A percentile compares a stretch with the other conserved stretches of the same genome.
phyloP scores from a whole-genome alignment of 2,113 vertebrate species.

The Lathamus discolor region DNA sequence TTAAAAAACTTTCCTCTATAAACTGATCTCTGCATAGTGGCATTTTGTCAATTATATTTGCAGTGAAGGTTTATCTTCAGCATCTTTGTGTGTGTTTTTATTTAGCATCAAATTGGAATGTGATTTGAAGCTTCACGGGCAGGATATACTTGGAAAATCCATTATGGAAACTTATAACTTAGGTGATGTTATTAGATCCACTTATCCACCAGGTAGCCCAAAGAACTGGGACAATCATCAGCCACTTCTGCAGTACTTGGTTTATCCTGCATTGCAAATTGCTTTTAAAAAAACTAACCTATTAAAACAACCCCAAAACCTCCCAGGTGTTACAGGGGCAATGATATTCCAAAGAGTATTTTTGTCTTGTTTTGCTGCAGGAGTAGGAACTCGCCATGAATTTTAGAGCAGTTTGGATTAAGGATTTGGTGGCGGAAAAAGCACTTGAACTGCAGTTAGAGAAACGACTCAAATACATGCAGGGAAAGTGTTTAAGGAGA shows the following conservation, averaged over 20 bases:
- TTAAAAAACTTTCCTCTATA: background rate
- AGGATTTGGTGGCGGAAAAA: rapidly evolving
- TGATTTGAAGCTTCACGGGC: background rate
- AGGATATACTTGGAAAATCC: background rate
- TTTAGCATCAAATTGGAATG: background rate
- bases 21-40: background rate
- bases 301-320: background rate
- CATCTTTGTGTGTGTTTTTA: slow-evolving; percentile 2
- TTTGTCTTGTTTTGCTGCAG: background rate
- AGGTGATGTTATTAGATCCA: background rate
- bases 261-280: background rate
- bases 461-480: background rate
- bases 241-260: background rate
- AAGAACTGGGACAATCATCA: background rate
- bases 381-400: background rate
- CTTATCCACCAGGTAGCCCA: background rate
- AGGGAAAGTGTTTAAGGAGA: background rate
- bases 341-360: background rate
- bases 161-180: background rate
- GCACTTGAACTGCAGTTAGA: background rate
- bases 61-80: background rate
- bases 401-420: background rate
- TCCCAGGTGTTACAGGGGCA: background rate
- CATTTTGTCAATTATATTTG: background rate
- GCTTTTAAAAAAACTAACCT: background rate